Percentiles rank a stretch among this genome's conserved stretches.
phyloP scores from a whole-genome alignment of 2,888 invertebrate genomes.

The Caenorhabditis sp. region DNA sequence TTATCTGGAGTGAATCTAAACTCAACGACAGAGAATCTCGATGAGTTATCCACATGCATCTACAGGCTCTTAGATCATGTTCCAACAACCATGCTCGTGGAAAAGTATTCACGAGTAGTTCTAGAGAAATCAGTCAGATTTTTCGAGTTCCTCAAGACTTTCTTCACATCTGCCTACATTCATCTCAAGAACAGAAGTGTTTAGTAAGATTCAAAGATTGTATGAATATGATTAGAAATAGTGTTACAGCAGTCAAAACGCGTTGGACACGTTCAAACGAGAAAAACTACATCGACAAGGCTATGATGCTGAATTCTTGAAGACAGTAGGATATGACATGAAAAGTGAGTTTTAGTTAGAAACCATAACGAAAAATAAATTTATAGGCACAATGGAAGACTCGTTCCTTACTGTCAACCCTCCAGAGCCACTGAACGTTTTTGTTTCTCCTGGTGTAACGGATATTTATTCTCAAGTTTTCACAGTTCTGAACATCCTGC shows the following conservation, averaged over 20 bases:
- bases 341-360: constrained; percentile 11
- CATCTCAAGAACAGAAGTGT: constrained; percentile 35
- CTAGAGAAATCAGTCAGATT: constrained; percentile 51
- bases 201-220: constrained; percentile 23
- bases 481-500: constrained; percentile 53
- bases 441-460: constrained; percentile 38
- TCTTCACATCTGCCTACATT: constrained; percentile 61
- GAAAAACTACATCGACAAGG: constrained; percentile 44
- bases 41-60: constrained; percentile 44
- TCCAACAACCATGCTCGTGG: constrained; percentile 55
- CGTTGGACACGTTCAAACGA: constrained; percentile 35
- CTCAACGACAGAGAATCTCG: constrained; percentile 10
- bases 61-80: constrained; percentile 38
- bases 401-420: constrained; percentile 38
- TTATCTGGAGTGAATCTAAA: constrained; percentile 34
- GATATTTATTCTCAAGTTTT: constrained; percentile 57
- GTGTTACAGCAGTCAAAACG: constrained; percentile 22
- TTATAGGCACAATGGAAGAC: constrained; percentile 46
- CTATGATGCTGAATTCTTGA: constrained; percentile 50
- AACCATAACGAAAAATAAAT: too few relatives aligned
- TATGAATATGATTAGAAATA: not conserved
- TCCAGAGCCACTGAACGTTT: constrained; percentile 56
- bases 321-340: constrained; percentile 49
- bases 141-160: constrained; percentile 59
- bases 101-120: constrained; percentile 50